Base-by-base conservation (phyloP, 2,888 invertebrate genomes). In the Volucella bombylans region DNA sequence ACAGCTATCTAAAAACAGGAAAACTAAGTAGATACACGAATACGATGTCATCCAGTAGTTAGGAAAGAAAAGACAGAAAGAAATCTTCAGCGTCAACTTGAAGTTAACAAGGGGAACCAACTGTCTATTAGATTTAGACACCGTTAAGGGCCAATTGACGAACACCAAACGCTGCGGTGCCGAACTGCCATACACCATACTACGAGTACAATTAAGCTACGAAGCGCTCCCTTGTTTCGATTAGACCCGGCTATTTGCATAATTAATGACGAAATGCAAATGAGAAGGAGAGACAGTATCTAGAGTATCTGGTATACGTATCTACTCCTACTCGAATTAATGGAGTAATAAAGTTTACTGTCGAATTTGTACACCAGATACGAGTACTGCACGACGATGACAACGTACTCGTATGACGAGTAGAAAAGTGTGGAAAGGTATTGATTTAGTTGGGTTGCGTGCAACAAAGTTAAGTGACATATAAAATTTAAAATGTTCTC, bases 31-130 rank as follows among this genome's bases (percentile, higher is more conserved):
- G 43, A 54, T 67, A 31, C 52, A 43, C 54, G 54, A 43, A 47
- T 67, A 23, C 41, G 23, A n/a, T n/a, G 15, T 4, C 41, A 39
- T 65, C 41, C 18, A 31, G 47, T 23, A 8, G 64, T 55, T 55
- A 41, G 50, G 55, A 43, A 68, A 68, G 47, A 68, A 43, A 68
- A 68, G 47, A 68, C 45, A 57, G 55, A 55, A 57, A 47, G 52
- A 67, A 67, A 67, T 31, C 31, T 31, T 31, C 31, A 31, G 6
- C 31, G 4, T 31, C 67, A 54, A 67, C 65, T 18, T 65, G 39
- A 68, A 55, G 68, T 38, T 68, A 68, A 68, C 55, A 68, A 68
- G 68, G 69, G 68, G 69, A 69, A 69, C 57, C 69, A 69, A 15
- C 69, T 69, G 49, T 57, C 68, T 47, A 69, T 57, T 50, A 39